A percentile compares a stretch with the other conserved stretches of the same genome.
Evolutionary conservation across 1,140 invertebrate genomes (phyloP).

Genomic region (Drosophila equinoxialis): DNA sequence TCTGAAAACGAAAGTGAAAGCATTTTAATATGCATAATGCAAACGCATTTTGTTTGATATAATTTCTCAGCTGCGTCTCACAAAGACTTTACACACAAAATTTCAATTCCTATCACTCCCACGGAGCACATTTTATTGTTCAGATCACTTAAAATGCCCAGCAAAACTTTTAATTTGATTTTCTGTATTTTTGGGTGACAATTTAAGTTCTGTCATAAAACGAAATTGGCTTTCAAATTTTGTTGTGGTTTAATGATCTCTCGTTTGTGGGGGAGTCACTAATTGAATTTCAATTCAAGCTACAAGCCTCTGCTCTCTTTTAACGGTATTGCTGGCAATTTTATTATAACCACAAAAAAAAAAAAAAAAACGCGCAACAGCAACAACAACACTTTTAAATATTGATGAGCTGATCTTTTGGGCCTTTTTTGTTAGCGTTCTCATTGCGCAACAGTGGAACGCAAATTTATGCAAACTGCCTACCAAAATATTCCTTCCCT

Average conservation of each 20-base stretch:
- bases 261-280: constrained; percentile 69
- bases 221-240: constrained; percentile 71
- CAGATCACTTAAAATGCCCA: constrained; percentile 26
- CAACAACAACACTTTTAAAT: constrained; percentile 28
- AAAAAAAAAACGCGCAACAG: not conserved
- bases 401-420: constrained; percentile 21
- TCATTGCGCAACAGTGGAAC: constrained; percentile 45
- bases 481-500: constrained; percentile 16
- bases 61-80: constrained; percentile 24
- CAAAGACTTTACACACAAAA: no score
- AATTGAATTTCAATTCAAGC: constrained; percentile 72
- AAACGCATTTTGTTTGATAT: constrained; percentile 44
- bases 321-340: constrained; percentile 47
- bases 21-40: constrained; percentile 74
- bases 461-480: constrained; percentile 49
- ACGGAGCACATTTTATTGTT: constrained; percentile 24
- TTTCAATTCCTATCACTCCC: constrained; percentile 17
- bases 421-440: constrained; percentile 26
- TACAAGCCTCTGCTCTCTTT: not conserved
- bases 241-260: constrained; percentile 18
- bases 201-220: constrained; percentile 72
- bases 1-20: constrained; percentile 68
- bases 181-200: constrained; percentile 52
- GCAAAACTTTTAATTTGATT: constrained; percentile 20
- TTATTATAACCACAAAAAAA: constrained; percentile 19